Percentiles rank a stretch among this genome's conserved stretches.
Evolutionary conservation across 2,797 vertebrate species (phyloP).

Genomic region (Leuciscus waleckii): DNA sequence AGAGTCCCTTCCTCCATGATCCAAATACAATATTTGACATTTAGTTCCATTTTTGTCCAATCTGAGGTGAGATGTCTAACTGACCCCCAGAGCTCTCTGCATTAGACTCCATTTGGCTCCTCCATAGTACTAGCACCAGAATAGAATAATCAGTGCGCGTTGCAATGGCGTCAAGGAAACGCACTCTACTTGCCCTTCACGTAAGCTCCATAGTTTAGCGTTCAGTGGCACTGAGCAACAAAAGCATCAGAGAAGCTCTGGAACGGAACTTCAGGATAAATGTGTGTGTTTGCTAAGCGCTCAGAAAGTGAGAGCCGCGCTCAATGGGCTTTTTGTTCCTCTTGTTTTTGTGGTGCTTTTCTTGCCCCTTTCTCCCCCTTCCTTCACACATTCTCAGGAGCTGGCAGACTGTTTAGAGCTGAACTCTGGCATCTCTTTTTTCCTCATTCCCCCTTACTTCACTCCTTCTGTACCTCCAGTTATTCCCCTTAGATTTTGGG

Average conservation of each 20-base stretch:
- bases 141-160: slow-evolving; percentile 29
- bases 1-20: neutral
- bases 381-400: slow-evolving; percentile 60
- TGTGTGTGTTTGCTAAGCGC: slow-evolving; percentile 44
- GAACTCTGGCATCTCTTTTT: slow-evolving; percentile 54
- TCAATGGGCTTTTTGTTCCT: slow-evolving; percentile 70
- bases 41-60: neutral
- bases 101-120: neutral
- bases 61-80: neutral
- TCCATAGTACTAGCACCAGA: neutral
- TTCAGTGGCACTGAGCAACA: slow-evolving; percentile 46
- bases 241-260: slow-evolving; percentile 40
- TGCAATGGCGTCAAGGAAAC: slow-evolving; percentile 39
- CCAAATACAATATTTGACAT: slow-evolving; percentile 1
- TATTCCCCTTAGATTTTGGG: slow-evolving; percentile 23
- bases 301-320: slow-evolving; percentile 46
- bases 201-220: slow-evolving; percentile 46
- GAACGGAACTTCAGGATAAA: slow-evolving; percentile 41
- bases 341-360: slow-evolving; percentile 39
- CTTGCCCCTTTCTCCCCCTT: slow-evolving; percentile 48
- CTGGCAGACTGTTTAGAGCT: slow-evolving; percentile 60
- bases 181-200: slow-evolving; percentile 48
- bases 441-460: slow-evolving; percentile 33
- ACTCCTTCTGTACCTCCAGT: neutral
- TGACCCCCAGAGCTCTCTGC: neutral